Percentiles rank a stretch among this genome's conserved stretches.
Evolutionary conservation across 2,888 invertebrate species (phyloP).

Genomic region (Eupithecia subumbrata): DNA sequence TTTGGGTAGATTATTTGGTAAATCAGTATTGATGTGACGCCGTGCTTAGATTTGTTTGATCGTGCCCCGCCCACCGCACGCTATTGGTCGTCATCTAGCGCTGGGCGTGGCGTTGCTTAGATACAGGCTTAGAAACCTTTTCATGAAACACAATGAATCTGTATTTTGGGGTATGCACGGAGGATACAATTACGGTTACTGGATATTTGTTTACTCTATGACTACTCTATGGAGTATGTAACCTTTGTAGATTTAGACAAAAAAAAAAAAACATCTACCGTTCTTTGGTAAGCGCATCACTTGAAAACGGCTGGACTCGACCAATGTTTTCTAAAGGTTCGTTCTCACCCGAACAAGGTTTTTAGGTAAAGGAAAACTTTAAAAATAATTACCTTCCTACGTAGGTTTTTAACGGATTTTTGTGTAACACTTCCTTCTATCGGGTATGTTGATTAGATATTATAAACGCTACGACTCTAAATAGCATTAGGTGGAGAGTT

Average conservation of each 20-base stretch:
- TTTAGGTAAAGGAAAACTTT: neutral
- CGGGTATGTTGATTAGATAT: no score
- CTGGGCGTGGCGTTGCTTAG: slow-evolving; percentile 79
- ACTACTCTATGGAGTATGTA: neutral
- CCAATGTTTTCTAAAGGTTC: neutral
- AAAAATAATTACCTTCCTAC: no score
- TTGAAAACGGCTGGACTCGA: neutral
- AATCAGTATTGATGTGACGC: slow-evolving; percentile 34
- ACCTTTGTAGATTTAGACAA: neutral
- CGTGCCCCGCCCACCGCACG: slow-evolving; percentile 73
- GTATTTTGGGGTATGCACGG: slow-evolving; percentile 31
- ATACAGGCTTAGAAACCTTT: slow-evolving; percentile 74
- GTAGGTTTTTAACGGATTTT: no score
- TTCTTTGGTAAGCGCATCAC: neutral
- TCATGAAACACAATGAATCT: slow-evolving; percentile 54
- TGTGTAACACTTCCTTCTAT: no score
- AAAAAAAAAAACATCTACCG: neutral
- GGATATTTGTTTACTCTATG: neutral
- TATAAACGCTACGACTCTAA: no score
- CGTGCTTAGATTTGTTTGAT: slow-evolving; percentile 70
- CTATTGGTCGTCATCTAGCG: slow-evolving; percentile 73
- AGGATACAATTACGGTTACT: slow-evolving; percentile 6
- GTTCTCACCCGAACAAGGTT: neutral
- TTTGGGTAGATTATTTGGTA: slow-evolving; percentile 37
- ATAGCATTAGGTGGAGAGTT: no score